Base-by-base conservation (phyloP, 2,113 vertebrate species). In the Psettodes erumei region DNA sequence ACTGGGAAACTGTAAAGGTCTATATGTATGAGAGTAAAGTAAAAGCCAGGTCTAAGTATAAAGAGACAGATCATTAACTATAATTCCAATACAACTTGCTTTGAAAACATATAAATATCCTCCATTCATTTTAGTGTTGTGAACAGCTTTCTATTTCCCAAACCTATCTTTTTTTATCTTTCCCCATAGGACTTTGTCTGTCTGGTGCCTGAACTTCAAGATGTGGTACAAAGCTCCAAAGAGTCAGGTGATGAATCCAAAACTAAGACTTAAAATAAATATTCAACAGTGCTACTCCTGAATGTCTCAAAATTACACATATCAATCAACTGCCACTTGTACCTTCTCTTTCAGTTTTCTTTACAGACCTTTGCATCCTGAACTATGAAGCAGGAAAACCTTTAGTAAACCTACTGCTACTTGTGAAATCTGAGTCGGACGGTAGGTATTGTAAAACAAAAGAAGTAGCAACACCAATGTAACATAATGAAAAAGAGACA, bases 401-500 rank as follows among this genome's bases (percentile, higher is more conserved):
- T 53, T 68, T 45, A 16, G 12, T 37, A 45, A 71, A 81, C 70
- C 71, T 69, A 62, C 47, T 38, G 25, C 76, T 48, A 42, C 51
- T 53, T 38, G 28, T 55, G 35, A 53, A 70, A 35, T 25, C n/a
- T 8, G 21, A 74, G 40, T 73, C 19, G 27, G 21, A 75, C 66
- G 56, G 68, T 71, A 74, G 65, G 67, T 70, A 50, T 54, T 47
- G 53, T 80, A 47, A 37, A 40, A 79, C 19, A 63, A 54, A 80
- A 75, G 55, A 15, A 13, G 25, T 72, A 55, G 47, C 58, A 67
- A 54, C 38, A 67, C 55, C 51, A 81, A 89, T 63, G 73, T 68
- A 53, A 79, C 81, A 65, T 54, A 73, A 86, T 53, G 59, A 82
- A 79, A 81, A 80, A 67, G 69, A 88, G 67, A 69, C 58, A 77